phyloP scores from a whole-genome alignment of 2,888 invertebrate species.

The Leucania comma region DNA sequence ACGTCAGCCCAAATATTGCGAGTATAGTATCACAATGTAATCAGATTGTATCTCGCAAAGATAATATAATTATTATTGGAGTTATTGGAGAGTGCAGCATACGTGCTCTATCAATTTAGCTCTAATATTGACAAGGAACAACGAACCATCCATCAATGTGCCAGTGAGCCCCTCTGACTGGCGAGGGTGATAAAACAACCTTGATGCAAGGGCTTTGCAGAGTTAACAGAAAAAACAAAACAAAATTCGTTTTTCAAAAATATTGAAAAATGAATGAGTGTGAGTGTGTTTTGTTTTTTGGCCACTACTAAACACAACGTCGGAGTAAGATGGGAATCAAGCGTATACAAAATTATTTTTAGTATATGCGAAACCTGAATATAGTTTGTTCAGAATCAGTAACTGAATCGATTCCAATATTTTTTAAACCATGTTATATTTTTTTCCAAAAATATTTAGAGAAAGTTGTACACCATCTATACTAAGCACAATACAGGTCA shows the following conservation, averaged over 20 bases:
- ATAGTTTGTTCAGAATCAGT: too few species aligned
- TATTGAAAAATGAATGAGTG: not conserved
- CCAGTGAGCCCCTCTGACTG: conserved; percentile 65
- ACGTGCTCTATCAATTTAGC: conserved; percentile 87
- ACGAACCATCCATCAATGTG: conserved; percentile 83
- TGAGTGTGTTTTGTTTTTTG: not conserved
- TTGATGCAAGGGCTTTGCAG: conserved; percentile 49
- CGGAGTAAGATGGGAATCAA: too few species aligned
- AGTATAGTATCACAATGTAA: conserved; percentile 30
- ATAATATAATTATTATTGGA: conserved; percentile 58
- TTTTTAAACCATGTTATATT: too few species aligned
- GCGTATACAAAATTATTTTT: too few species aligned
- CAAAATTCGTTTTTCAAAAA: not conserved
- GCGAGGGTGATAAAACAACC: conserved; percentile 66
- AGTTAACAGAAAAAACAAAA: conserved; percentile 45
- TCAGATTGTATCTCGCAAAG: conserved; percentile 46
- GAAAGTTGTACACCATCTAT: too few species aligned
- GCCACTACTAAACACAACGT: not conserved
- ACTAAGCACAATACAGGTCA: too few species aligned
- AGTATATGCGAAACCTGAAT: too few species aligned
- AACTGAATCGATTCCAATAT: too few species aligned
- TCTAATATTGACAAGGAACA: conserved; percentile 80
- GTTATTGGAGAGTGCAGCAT: conserved; percentile 56
- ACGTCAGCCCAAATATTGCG: conserved; percentile 31
- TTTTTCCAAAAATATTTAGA: too few species aligned